phyloP scores from a whole-genome alignment of 1,140 invertebrate species.

The Platorchestia sp. region DNA sequence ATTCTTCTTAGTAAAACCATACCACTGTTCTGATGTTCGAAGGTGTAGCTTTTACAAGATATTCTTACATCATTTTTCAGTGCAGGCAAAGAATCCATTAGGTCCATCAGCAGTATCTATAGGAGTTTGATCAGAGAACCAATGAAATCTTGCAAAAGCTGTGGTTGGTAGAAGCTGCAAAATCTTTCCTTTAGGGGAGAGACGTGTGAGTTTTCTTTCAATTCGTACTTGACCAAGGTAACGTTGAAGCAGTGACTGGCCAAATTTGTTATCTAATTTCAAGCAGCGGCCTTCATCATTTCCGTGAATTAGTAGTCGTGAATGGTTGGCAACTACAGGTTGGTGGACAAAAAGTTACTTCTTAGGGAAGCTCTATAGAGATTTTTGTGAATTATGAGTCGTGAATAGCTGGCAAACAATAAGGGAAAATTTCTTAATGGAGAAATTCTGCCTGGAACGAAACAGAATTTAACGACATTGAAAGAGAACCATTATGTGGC shows the following conservation, averaged over 20 bases:
- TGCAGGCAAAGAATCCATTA: neutral
- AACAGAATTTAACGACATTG: no score
- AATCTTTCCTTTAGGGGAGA: neutral
- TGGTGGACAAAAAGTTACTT: neutral
- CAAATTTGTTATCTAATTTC: no score
- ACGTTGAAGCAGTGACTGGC: no score
- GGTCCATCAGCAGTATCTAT: neutral
- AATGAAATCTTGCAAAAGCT: neutral
- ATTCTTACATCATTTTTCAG: neutral
- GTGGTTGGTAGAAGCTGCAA: neutral
- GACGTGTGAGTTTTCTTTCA: neutral
- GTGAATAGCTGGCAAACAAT: no score
- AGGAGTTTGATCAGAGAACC: neutral
- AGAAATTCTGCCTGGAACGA: no score
- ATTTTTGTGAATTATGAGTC: no score
- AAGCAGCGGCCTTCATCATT: neutral
- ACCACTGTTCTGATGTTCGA: no score
- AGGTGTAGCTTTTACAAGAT: neutral
- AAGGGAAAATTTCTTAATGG: no score
- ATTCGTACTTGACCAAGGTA: neutral
- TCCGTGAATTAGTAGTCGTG: neutral
- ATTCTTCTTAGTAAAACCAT: no score
- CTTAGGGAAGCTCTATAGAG: no score
- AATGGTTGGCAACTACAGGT: neutral
- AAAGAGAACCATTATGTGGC: no score